A percentile compares a stretch with the other conserved stretches of the same genome.
Conservation (phyloP, 1,140 invertebrate genomes). For the Pentalonia nigronervosa region DNA sequence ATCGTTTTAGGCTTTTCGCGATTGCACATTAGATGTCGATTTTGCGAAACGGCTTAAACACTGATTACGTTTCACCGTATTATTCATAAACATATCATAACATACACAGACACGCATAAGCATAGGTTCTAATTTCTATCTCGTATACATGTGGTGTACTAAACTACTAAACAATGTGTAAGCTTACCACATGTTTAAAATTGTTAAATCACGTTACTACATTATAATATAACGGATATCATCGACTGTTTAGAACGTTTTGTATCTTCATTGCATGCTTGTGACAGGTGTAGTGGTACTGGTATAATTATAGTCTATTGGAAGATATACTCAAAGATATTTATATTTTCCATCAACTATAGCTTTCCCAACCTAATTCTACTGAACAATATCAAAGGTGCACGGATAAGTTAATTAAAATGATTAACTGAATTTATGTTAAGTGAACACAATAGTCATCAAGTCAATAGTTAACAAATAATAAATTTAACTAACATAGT, state of each 20-base stretch:
- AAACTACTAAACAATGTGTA: neutral
- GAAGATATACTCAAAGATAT: neutral
- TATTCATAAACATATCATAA: neutral
- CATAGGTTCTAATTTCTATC: neutral
- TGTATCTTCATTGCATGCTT: neutral
- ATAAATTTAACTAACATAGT: too few species aligned
- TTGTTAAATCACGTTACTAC: neutral
- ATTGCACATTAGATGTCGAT: neutral
- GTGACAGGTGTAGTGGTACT: neutral
- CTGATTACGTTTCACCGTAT: neutral
- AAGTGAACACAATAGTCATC: too few species aligned
- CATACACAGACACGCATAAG: too few species aligned
- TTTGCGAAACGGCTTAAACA: neutral
- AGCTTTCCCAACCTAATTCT: too few species aligned
- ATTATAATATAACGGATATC: neutral
- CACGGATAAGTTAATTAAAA: too few species aligned
- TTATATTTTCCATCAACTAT: too few species aligned
- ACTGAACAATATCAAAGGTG: too few species aligned
- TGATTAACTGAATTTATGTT: too few species aligned
- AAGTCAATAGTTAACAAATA: too few species aligned
- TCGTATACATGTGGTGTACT: neutral
- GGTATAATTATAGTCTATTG: neutral
- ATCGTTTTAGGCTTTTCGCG: neutral
- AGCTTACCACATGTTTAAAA: neutral
- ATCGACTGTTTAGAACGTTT: neutral